A percentile compares a stretch with the other conserved stretches of the same genome.
phyloP scores from a whole-genome alignment of 2,797 vertebrate genomes.

The Fringilla coelebs region DNA sequence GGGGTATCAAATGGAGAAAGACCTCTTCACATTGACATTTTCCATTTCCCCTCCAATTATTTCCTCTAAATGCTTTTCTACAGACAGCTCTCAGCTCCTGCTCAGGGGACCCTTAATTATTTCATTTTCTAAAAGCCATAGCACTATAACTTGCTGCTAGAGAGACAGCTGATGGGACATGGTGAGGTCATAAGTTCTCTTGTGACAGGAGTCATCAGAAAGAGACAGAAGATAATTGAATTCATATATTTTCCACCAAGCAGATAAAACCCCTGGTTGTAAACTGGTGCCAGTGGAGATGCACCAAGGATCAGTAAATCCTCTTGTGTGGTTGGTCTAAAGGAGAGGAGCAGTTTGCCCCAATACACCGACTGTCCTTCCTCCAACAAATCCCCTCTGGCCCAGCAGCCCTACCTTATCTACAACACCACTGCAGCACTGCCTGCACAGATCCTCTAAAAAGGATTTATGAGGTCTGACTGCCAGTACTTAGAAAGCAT shows the following conservation, averaged over 20 bases:
- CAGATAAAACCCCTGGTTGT: neutral
- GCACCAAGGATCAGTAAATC: neutral
- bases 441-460: neutral
- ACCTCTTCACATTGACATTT: constrained; percentile 2
- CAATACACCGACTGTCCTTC: neutral
- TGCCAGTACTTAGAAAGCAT: neutral
- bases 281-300: neutral
- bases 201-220: neutral
- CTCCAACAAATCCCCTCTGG: neutral
- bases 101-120: constrained; percentile 17
- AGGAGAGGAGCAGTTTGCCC: neutral
- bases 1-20: constrained; percentile 34
- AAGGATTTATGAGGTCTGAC: neutral
- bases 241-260: neutral
- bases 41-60: constrained; percentile 36
- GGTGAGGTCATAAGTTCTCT: neutral
- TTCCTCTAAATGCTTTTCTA: constrained; percentile 23
- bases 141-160: neutral
- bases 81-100: neutral
- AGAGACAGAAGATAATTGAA: neutral
- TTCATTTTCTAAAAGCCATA: constrained; percentile 28
- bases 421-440: neutral
- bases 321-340: neutral
- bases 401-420: neutral
- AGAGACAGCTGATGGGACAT: neutral